phyloP scores from a whole-genome alignment of 1,140 invertebrate genomes.

The Macrocentrus cingulum region DNA sequence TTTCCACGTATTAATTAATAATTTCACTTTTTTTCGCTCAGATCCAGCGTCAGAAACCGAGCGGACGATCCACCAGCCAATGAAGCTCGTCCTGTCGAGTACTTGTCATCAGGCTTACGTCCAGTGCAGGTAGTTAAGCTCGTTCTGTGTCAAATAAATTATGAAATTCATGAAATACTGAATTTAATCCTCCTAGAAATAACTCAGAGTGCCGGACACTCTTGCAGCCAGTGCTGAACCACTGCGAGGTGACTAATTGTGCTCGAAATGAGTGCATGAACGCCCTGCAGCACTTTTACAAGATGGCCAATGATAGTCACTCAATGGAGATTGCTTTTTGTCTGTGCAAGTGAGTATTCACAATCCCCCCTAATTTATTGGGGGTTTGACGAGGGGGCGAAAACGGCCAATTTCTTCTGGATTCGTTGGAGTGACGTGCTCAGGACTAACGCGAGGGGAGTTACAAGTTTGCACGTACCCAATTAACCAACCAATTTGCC shows the following conservation, averaged over 20 bases:
- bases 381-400: background rate
- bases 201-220: constrained; percentile 74
- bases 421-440: constrained; percentile 22
- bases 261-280: constrained; percentile 84
- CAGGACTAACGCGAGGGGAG: background rate
- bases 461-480: constrained; percentile 24
- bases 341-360: constrained; percentile 80
- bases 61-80: constrained; percentile 42
- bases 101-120: constrained; percentile 56
- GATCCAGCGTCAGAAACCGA: constrained; percentile 38
- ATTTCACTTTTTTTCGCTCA: constrained; percentile 30
- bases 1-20: too few relatives aligned
- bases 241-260: constrained; percentile 76
- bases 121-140: constrained; percentile 53
- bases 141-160: background rate
- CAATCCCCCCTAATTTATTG: constrained; percentile 29
- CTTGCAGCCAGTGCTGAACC: constrained; percentile 76
- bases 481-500: constrained; percentile 21
- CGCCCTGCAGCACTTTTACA: constrained; percentile 82
- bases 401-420: constrained; percentile 23
- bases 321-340: constrained; percentile 88
- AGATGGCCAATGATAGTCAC: constrained; percentile 74
- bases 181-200: constrained; percentile 64
- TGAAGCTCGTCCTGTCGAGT: constrained; percentile 50
- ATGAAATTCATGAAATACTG: background rate